A percentile compares a stretch with the other conserved stretches of the same genome.
Evolutionary conservation across 2,797 vertebrate genomes (phyloP).

Genomic region (Sebastes nivosus): DNA sequence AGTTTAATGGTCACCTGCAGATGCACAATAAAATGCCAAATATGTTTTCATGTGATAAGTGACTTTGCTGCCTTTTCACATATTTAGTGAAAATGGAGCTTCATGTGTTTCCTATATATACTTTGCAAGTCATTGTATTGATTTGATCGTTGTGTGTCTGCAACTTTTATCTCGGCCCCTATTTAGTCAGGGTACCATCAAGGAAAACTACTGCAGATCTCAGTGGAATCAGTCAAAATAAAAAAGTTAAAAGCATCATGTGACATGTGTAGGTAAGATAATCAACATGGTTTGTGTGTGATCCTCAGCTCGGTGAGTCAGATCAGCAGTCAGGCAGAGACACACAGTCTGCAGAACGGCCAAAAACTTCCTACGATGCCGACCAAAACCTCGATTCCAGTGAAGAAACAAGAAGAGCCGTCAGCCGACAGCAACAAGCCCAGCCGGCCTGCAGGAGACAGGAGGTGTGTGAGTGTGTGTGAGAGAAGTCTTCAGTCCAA

Average conservation of each 20-base stretch:
- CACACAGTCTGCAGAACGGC: conserved; percentile 75
- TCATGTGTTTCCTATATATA: background rate
- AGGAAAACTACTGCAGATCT: background rate
- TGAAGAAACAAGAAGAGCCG: conserved; percentile 74
- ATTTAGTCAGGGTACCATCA: background rate
- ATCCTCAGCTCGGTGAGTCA: conserved; percentile 65
- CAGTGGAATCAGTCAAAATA: background rate
- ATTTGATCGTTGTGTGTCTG: background rate
- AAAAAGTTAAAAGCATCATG: background rate
- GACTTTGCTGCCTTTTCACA: background rate
- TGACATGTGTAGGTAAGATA: background rate
- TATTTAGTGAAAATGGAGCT: background rate
- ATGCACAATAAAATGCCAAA: background rate
- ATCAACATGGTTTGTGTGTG: background rate
- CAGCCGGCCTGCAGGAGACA: conserved; percentile 78
- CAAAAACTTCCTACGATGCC: conserved; percentile 52
- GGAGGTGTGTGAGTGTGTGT: conserved; percentile 77
- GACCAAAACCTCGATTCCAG: conserved; percentile 58
- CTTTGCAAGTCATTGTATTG: background rate
- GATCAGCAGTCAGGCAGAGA: conserved; percentile 65
- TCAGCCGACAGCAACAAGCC: conserved; percentile 70
- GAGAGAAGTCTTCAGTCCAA: background rate
- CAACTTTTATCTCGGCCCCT: background rate
- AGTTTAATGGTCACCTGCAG: background rate
- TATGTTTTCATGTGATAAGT: background rate